Percentiles rank a stretch among this genome's conserved stretches.
Evolutionary conservation across 2,113 vertebrate genomes (phyloP).

Genomic region (Gobio gobio): DNA sequence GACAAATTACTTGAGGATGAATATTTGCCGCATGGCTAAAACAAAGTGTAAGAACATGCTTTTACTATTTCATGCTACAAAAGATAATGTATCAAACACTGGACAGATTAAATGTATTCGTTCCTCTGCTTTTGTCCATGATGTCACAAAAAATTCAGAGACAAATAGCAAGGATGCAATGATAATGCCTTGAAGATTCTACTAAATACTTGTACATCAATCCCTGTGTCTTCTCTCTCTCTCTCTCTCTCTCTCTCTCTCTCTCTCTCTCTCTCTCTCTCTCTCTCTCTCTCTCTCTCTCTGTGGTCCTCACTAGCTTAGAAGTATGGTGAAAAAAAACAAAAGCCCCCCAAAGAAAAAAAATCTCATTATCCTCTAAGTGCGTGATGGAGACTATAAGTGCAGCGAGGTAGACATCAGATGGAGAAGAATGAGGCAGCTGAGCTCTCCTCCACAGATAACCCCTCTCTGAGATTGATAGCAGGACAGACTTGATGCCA

Average conservation of each 20-base stretch:
- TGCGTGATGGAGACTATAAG: conserved; percentile 60
- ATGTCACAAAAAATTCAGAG: neutral
- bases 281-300: too few relatives aligned
- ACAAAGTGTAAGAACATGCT: neutral
- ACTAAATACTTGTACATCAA: neutral
- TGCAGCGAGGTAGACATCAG: conserved; percentile 53
- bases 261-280: too few relatives aligned
- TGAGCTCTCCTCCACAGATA: conserved; percentile 53
- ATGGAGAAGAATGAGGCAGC: conserved; percentile 55
- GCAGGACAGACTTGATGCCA: conserved; percentile 48
- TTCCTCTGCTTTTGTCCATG: neutral
- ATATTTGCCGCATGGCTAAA: neutral
- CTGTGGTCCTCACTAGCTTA: conserved; percentile 7
- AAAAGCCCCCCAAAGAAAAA: neutral
- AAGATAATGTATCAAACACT: neutral
- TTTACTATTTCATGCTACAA: neutral
- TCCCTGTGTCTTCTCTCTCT: neutral
- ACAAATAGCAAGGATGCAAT: neutral
- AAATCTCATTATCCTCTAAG: conserved; percentile 60
- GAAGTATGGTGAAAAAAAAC: conserved; percentile 44
- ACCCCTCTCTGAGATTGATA: conserved; percentile 53
- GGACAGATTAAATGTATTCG: neutral
- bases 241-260: too few relatives aligned
- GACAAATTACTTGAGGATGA: neutral
- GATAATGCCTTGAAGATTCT: neutral